Conservation (phyloP, 2,113 vertebrate species). For the Alethe castanea region DNA sequence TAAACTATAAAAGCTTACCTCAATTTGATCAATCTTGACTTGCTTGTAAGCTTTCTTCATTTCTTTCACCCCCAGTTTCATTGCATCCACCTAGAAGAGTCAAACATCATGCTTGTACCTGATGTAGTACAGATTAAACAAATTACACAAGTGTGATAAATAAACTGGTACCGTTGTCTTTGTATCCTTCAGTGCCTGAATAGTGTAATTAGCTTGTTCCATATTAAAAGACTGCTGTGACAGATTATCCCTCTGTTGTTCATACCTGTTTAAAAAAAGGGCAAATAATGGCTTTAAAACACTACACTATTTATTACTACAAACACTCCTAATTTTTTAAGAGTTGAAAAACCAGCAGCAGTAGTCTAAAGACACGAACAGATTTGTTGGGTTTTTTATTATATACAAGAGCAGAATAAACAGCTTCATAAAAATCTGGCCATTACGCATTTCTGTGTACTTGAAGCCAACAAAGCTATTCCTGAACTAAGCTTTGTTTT, state of each 20-base stretch:
- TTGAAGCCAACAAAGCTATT: background rate
- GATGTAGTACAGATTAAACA: background rate
- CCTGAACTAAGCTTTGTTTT: background rate
- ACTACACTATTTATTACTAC: background rate
- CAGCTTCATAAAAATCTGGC: background rate
- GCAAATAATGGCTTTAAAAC: background rate
- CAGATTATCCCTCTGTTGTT: slow-evolving; percentile 91
- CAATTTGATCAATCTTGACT: slow-evolving; percentile 95
- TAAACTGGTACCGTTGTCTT: slow-evolving; percentile 88
- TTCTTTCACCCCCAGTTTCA: slow-evolving; percentile 95
- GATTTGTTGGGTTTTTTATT: background rate
- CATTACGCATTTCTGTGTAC: background rate
- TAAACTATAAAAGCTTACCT: slow-evolving; percentile 74
- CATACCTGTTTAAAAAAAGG: slow-evolving; percentile 82
- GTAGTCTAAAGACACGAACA: background rate
- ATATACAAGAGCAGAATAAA: background rate
- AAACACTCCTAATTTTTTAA: background rate
- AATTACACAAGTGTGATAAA: background rate
- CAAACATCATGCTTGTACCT: background rate
- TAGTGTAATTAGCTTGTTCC: slow-evolving; percentile 99
- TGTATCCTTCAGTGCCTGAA: slow-evolving; percentile 94
- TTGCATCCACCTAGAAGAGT: slow-evolving; percentile 89
- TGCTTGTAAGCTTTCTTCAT: slow-evolving; percentile 99
- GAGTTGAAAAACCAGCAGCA: background rate
- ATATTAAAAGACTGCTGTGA: slow-evolving; percentile 99